Base-by-base conservation (phyloP, 2,797 vertebrate species). In the Eulemur rubriventer region DNA sequence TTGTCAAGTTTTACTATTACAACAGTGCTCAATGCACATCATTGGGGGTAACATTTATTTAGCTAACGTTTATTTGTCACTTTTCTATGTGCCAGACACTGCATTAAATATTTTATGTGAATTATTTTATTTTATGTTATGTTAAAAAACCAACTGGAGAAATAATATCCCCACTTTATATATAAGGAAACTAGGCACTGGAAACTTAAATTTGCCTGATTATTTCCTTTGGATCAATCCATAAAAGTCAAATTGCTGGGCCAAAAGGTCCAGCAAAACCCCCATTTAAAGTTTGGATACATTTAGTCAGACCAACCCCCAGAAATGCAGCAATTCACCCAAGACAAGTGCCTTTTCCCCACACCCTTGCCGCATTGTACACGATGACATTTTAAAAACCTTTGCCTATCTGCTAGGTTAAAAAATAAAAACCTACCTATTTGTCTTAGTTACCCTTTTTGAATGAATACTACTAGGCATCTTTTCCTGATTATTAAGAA, bases 81-180 rank as follows among this genome's bases (percentile, higher is more conserved):
- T 90, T 90, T 90, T 33, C 18, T 57, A 33, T 94, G 28, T 91
- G 83, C 70, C 61, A 75, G 57, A 79, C 9, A 46, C 11, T 61
- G 26, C 61, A 57, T 91, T 59, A 94, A 84, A 70, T 22, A 52
- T 91, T 82, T 48, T 73, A 8, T 75, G n/a, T 86, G 50, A 69
- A 78, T 90, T 76, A 48, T 61, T 95, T 89, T 92, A 80, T 79
- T 75, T 48, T 75, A 9, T 43, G 41, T 89, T 94, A 94, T 43
- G 41, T 89, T 94, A 91, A 83, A 91, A 86, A 33, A 2, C 7
- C 4, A 8, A 41, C 13, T 78, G 72, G 46, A 50, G 55, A 52
- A 79, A 33, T 61, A 69, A 75, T 43, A 81, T 78, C 17, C 33
- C 4, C 20, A 88, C 83, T 79, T 81, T 83, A 79, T 67, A 61